Conservation (phyloP, 2,113 vertebrate species). For the Lophura nycthemera region DNA sequence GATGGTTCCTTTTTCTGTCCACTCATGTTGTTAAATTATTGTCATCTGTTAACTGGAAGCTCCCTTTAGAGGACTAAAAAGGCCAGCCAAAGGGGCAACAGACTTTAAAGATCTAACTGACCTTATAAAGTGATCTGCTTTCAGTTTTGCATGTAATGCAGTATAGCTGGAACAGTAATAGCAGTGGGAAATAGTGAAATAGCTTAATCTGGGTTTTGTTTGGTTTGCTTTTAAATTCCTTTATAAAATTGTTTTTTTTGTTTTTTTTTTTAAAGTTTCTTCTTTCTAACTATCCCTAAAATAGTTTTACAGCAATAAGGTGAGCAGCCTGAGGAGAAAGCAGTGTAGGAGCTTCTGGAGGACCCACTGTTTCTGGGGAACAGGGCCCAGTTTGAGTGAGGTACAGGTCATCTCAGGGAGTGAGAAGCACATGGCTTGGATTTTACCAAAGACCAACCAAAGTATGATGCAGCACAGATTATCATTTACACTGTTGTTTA, state of each 20-base stretch:
- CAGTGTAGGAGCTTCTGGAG: neutral
- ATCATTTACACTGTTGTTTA: neutral
- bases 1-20: neutral
- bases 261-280: neutral
- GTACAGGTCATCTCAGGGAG: neutral
- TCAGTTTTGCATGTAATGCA: neutral
- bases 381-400: neutral
- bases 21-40: neutral
- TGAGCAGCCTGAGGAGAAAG: neutral
- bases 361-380: neutral
- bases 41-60: neutral
- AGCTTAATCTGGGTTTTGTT: neutral
- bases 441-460: neutral
- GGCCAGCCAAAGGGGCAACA: neutral
- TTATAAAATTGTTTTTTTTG: neutral
- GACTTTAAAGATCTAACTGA: neutral
- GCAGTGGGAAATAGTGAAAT: neutral
- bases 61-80: neutral
- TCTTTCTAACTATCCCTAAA: neutral
- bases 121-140: neutral
- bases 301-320: neutral
- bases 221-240: neutral
- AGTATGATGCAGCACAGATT: neutral
- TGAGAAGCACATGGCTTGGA: neutral
- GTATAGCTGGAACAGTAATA: fast-evolving